Conservation (phyloP, 2,797 vertebrate species). For the Neomorphus geoffroyi region DNA sequence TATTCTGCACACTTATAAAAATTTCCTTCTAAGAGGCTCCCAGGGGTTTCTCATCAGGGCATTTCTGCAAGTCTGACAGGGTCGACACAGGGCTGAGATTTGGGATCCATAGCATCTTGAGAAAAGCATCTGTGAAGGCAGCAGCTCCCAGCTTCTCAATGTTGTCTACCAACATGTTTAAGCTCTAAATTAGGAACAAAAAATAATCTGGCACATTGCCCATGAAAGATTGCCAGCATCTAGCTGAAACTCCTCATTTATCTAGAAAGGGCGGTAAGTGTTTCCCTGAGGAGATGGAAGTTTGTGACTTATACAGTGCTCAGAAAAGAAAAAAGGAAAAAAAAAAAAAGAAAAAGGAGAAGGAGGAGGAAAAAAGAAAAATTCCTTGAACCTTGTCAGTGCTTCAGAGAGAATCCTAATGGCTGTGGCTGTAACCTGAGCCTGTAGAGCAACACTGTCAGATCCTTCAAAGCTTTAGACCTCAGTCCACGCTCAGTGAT, state of each 20-base stretch:
- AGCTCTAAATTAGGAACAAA: slow-evolving; percentile 40
- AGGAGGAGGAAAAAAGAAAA: no score
- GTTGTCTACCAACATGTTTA: slow-evolving; percentile 29
- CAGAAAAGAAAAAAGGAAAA: not conserved
- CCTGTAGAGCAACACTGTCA: not conserved
- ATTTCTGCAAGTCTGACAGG: not conserved
- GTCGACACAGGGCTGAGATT: not conserved
- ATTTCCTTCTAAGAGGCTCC: not conserved
- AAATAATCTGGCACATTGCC: slow-evolving; percentile 26
- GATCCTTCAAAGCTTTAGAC: not conserved
- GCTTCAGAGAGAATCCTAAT: not conserved
- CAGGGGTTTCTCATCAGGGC: not conserved
- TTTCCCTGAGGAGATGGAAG: not conserved
- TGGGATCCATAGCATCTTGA: not conserved
- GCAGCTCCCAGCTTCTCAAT: not conserved
- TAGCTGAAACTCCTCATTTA: slow-evolving; percentile 16
- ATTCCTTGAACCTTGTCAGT: not conserved
- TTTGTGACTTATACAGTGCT: not conserved
- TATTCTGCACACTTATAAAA: not conserved
- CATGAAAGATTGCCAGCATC: slow-evolving; percentile 40
- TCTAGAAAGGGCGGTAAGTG: not conserved
- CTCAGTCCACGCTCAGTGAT: not conserved
- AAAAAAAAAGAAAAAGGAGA: no score
- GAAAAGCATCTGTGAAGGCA: not conserved
- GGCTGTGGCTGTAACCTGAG: not conserved